phyloP scores from a whole-genome alignment of 2,888 invertebrate species.

The Eulithis prunata region DNA sequence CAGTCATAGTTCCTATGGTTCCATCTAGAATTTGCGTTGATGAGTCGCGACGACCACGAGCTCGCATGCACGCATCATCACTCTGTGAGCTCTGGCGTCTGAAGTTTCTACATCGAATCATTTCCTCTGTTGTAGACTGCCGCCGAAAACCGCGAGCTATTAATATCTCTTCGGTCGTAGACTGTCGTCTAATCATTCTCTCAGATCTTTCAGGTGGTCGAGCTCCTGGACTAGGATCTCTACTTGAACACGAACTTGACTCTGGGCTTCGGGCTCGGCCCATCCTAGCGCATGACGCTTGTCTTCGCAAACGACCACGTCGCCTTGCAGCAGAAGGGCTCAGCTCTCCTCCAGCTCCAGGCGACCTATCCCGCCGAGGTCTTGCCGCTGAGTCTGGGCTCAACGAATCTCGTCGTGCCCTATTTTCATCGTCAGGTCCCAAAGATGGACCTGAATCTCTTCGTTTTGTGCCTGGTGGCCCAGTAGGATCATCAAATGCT shows the following conservation, averaged over 20 bases:
- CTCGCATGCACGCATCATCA: conserved; percentile 89
- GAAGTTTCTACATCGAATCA: conserved; percentile 96
- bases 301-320: conserved; percentile 88
- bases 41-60: conserved; percentile 91
- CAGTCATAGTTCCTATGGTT: conserved; percentile 96
- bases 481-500: conserved; percentile 93
- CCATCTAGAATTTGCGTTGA: conserved; percentile 96
- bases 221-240: conserved; percentile 93
- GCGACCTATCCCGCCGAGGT: conserved; percentile 90
- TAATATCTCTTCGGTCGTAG: conserved; percentile 95
- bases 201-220: conserved; percentile 86
- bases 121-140: conserved; percentile 96
- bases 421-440: conserved; percentile 92
- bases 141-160: conserved; percentile 95
- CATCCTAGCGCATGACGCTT: conserved; percentile 90
- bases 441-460: conserved; percentile 93
- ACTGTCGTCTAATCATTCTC: conserved; percentile 90
- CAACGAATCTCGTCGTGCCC: conserved; percentile 93
- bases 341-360: conserved; percentile 91
- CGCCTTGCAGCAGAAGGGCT: conserved; percentile 90
- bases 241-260: conserved; percentile 90
- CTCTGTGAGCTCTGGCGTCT: conserved; percentile 95
- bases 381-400: conserved; percentile 95
- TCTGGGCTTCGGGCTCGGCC: conserved; percentile 86
- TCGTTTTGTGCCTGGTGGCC: conserved; percentile 88